These are phyloP conservation scores for Artibeus lituratus DNA, from an alignment of 2,797 vertebrate species.

Conservation along the genomic window DNA sequence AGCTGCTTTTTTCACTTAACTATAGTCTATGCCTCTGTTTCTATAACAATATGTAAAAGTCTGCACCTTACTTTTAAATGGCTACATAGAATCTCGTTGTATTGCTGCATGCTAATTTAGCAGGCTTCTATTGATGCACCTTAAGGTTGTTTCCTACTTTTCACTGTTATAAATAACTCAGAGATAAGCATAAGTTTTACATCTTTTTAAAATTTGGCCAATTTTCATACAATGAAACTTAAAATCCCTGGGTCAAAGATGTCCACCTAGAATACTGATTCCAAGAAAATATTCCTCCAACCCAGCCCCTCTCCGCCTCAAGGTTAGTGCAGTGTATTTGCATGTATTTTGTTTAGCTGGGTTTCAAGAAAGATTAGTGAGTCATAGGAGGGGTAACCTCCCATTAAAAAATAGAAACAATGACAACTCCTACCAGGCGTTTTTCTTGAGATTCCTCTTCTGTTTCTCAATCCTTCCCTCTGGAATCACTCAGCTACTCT, in stretches of 20 bases:
- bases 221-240: background rate
- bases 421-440: background rate
- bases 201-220: background rate
- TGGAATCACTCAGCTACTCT: background rate
- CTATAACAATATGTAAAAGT: background rate
- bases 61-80: background rate
- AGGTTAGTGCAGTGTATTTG: background rate
- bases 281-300: background rate
- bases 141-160: background rate
- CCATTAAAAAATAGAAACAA: background rate
- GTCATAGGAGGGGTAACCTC: background rate
- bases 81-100: background rate
- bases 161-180: background rate
- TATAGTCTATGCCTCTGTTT: constrained; percentile 17
- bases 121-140: background rate
- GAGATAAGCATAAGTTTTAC: background rate
- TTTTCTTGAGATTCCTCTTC: background rate
- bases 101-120: background rate
- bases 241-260: background rate
- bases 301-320: too few relatives aligned
- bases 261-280: background rate
- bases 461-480: background rate
- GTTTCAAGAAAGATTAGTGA: background rate
- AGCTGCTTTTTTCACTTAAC: background rate
- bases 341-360: background rate